Evolutionary conservation across 2,797 vertebrate genomes (phyloP), one percentile per base, ranked within the genome.

Genomic region (Myoxocephalus aenaeus): DNA sequence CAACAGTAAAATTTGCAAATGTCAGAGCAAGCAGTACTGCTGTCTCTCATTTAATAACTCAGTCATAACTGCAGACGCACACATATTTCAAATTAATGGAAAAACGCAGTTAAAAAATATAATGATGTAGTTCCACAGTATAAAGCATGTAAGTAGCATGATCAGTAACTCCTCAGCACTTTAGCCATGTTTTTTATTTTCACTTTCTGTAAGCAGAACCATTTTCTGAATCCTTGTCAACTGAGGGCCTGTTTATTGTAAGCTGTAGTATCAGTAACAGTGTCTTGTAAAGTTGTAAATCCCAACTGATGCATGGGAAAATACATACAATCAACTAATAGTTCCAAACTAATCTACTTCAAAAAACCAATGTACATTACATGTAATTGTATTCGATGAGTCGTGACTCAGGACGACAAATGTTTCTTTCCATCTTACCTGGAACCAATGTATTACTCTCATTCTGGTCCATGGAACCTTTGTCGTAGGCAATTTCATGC

Each of bases 1-100:
- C 29, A 66, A 75, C 63, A 66, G 74, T 59, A 66, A 71, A 44
- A 76, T 66, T 20, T 46, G 34, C 32, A 82, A 82, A 88, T 76
- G 48, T 78, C 77, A 81, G 58, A 63, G 63, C 18, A 64, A 68
- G 34, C 54, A 15, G 20, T 25, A 15, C 5, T 10, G 18, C 36
- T 9, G n/a, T 50, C n/a, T 72, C 18, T 46, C 13, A 50, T 2
- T 27, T 76, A 54, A 62, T 8, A 65, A 29, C 22, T 65, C 48
- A 74, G 8, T 8, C 66, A 25, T 61, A 4, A 27, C 53, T 82
- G 42, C 54, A 42, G 6, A 57, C 25, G 46, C 10, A 59, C 59
- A 59, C 4, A 15, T 7, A 12, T 38, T 44, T 22, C 64, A 29
- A 15, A 51, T 15, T 2, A 20, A 42, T 9, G 14, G 3, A 80